Base-by-base conservation (phyloP, 2,888 invertebrate genomes). In the Keiferia lycopersicella region DNA sequence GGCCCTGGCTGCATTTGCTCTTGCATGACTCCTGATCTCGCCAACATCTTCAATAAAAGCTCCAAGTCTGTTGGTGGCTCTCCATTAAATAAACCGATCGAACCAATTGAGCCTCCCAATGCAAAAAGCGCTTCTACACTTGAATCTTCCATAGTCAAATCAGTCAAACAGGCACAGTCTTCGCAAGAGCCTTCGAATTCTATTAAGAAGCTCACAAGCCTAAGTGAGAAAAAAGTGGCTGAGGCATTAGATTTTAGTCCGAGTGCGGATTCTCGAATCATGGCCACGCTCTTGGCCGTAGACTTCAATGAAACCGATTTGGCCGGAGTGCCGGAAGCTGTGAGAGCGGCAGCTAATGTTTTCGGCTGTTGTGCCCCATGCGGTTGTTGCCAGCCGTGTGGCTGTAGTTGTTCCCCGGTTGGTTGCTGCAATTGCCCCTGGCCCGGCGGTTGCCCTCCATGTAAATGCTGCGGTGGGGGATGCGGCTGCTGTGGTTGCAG, bases 351-450 rank as follows among this genome's bases (percentile, higher is more conserved):
- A 16, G 56, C 56, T n/a, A 56, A 56, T 8, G 64, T 8, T 61
- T 65, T 2, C 18, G 64, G 64, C 0, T 65, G 67, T 0, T 67
- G 66, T 39, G 64, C 60, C 12, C 64, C 66, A 0, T 61, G 51
- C 11, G 61, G 30, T 11, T 69, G 34, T 34, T 26, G 26, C 26
- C 26, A 26, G 6, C 64, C 66, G 0, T 61, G 51, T 16, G 61
- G 30, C 11, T 69, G 69, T n/a, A 59, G 65, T 3, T 72, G 73
- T 34, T 7, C 34, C 3, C 34, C 34, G 34, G 3, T 4, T 34
- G 6, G 68, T n/a, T 62, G 62, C 11, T 6, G 57, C 62, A 12
- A 53, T 61, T 62, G 64, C 50, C 62, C 69, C 0, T 71, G 69
- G 59, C 59, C 59, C 20, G 59, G 59, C 39, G 59, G 59, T 39